Percentiles rank a stretch among this genome's conserved stretches.
Conservation (phyloP, 2,113 vertebrate genomes). For the Protobothrops flavoviridis region DNA sequence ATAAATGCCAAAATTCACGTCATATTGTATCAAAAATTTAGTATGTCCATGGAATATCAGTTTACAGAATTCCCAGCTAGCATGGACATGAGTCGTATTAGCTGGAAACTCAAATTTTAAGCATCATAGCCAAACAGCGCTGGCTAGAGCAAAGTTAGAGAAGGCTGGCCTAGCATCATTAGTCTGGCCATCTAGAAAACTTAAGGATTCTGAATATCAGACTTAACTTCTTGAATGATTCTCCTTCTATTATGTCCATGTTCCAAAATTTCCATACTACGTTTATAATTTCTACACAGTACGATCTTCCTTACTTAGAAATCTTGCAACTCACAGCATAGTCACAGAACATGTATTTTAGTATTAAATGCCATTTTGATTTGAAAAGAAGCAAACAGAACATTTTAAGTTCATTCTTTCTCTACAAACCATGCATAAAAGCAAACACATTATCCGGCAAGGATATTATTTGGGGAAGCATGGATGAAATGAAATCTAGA, state of each 20-base stretch:
- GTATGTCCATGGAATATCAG: neutral
- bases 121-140: neutral
- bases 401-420: slow-evolving; percentile 5
- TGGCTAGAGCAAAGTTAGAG: neutral
- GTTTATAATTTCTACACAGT: neutral
- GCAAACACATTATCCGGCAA: slow-evolving; percentile 25
- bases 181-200: neutral
- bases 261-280: slow-evolving; percentile 12
- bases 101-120: neutral
- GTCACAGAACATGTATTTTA: neutral
- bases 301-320: neutral
- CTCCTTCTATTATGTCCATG: neutral
- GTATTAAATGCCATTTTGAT: slow-evolving; percentile 10
- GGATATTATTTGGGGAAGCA: slow-evolving; percentile 28
- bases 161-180: neutral
- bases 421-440: slow-evolving; percentile 42
- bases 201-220: neutral
- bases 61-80: neutral
- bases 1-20: neutral
- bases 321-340: neutral
- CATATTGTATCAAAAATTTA: neutral
- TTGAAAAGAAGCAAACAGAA: slow-evolving; percentile 16
- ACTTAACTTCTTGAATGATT: slow-evolving; percentile 4
- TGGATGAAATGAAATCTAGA: slow-evolving; percentile 33
- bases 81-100: neutral